Evolutionary conservation across 2,797 vertebrate genomes (phyloP).

Genomic region (Pseudochirops corinnae): DNA sequence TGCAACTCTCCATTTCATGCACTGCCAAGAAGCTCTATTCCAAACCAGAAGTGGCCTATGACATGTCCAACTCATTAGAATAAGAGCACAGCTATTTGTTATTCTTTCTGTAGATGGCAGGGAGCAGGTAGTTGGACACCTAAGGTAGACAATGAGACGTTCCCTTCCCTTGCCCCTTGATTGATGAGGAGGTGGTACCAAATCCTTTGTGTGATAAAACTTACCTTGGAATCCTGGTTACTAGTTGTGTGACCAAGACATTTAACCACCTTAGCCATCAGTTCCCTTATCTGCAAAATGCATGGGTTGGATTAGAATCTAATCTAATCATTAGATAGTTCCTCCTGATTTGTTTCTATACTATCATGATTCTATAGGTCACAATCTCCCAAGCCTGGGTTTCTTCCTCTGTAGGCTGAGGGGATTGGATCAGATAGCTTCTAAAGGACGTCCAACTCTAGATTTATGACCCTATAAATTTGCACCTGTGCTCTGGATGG

Average conservation of each 20-base stretch:
- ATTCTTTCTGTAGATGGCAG: background rate
- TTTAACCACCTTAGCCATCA: background rate
- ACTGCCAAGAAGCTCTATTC: background rate
- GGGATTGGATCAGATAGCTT: background rate
- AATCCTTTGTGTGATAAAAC: background rate
- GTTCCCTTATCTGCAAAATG: background rate
- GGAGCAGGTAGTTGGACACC: background rate
- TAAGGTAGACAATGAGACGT: background rate
- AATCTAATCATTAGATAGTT: background rate
- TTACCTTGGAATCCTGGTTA: background rate
- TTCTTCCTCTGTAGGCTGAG: background rate
- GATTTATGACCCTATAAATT: background rate
- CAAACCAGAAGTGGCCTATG: background rate
- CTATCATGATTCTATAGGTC: background rate
- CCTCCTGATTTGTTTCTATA: background rate
- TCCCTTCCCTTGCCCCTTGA: background rate
- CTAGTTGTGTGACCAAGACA: background rate
- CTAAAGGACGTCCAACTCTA: background rate
- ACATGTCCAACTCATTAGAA: background rate
- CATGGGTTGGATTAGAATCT: background rate
- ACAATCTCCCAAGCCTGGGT: background rate
- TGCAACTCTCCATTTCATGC: background rate
- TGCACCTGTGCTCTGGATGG: background rate
- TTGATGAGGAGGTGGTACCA: background rate
- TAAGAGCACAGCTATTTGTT: background rate